Evolutionary conservation across 2,888 invertebrate genomes (phyloP), one percentile per base, ranked within the genome.

Genomic region (Cephus nigrinus): DNA sequence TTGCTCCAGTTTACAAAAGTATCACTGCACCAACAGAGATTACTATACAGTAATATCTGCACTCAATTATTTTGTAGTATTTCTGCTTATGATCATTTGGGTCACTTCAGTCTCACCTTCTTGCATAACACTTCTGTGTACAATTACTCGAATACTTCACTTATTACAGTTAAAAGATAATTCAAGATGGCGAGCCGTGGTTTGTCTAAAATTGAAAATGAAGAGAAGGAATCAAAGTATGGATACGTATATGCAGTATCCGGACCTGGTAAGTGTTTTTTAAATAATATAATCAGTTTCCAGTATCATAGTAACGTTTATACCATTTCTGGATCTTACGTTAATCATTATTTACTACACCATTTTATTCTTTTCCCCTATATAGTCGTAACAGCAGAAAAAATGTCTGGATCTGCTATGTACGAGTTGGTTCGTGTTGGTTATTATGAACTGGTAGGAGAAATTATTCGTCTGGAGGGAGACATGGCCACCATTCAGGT

Each of bases 401-500:
- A 97, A 92, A 99, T 99, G 99, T 96, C 98, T 80, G 99, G 99
- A 82, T 97, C 99, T 36, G 99, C 99, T 94, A 99, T 99, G 99
- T 99, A 99, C 95, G 99, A 99, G 93, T 92, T 99, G 93, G 99
- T 99, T 83, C 96, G 99, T 86, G 99, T 99, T 71, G 99, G 99
- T 1, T 99, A 99, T 93, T 95, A 95, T 87, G 99, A 99, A 92
- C 94, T 99, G 89, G 99, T 99, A 30, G 99, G 99, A 84, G 99
- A 99, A 94, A 99, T 99, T 93, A 99, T 99, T 93, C 96, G 99
- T 93, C 94, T 99, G 82, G 99, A 99, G 93, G 99, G 99, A 80
- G 99, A 99, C 93, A 97, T 98, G 96, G 99, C 99, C 81, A 99
- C 99, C 86, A 99, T 99, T 92, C 99, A 99, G 95, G 96, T 98